phyloP scores from a whole-genome alignment of 2,888 invertebrate species.

The Copidosoma aretas region DNA sequence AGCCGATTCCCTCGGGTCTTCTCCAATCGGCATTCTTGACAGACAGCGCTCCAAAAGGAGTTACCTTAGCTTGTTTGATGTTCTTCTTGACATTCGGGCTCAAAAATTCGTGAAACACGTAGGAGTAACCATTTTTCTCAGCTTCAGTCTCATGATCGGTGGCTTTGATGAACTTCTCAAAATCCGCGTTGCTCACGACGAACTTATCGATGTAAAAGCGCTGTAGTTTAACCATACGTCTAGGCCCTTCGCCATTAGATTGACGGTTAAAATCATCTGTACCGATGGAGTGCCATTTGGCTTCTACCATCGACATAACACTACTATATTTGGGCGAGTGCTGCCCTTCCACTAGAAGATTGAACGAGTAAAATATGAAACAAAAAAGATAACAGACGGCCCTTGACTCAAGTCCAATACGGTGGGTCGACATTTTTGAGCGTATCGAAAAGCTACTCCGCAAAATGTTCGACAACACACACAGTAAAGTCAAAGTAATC shows the following conservation, averaged over 20 bases:
- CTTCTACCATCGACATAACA: conserved; percentile 55
- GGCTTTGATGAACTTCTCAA: conserved; percentile 73
- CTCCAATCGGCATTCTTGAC: conserved; percentile 82
- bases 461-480: too few species aligned
- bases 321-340: too few species aligned
- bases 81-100: conserved; percentile 70
- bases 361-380: too few species aligned
- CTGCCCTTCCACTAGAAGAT: too few species aligned
- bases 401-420: too few species aligned
- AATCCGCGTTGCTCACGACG: conserved; percentile 87
- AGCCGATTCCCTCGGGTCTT: conserved; percentile 79
- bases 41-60: conserved; percentile 95
- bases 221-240: conserved; percentile 69
- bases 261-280: conserved; percentile 81
- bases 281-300: conserved; percentile 77
- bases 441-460: too few species aligned
- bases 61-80: conserved; percentile 77
- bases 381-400: too few species aligned
- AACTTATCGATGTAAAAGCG: conserved; percentile 81
- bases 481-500: too few species aligned
- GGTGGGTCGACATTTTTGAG: too few species aligned
- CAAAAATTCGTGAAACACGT: conserved; percentile 82
- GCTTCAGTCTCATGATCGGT: conserved; percentile 85
- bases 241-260: conserved; percentile 83
- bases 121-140: conserved; percentile 90